Evolutionary conservation across 2,888 invertebrate species (phyloP), one percentile per base, ranked within the genome.

Genomic region (Drosophila neutralis): DNA sequence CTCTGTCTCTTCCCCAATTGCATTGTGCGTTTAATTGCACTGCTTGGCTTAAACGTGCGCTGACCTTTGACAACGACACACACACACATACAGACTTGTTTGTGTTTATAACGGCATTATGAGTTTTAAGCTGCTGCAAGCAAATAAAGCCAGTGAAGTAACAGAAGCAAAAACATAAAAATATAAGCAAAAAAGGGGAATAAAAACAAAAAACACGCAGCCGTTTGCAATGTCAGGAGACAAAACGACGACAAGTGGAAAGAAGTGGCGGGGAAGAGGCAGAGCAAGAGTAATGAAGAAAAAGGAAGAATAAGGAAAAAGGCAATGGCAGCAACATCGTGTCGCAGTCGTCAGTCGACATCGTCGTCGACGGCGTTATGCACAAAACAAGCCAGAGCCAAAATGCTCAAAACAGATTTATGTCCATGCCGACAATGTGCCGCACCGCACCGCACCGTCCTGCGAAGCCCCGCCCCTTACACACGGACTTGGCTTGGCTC

Each of bases 21-120:
- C 83, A 87, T 85, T 85, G 83, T 87, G 87, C 76, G 87, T 86
- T 82, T 87, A 87, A 87, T 87, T 88, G 84, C 87, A 71, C 78
- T 87, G 80, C 84, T 86, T 87, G 89, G 89, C 87, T 87, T 87
- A 84, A 87, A 86, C 87, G 87, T 81, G 87, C 87, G 89, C 87
- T 87, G 87, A 87, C 87, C 87, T 87, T 84, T 88, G 87, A 79
- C 87, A 87, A 81, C 80, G 31, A 76, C 51, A 73, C 63, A 27
- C 27, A 27, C 24, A 24, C 24, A 73, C 21, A 61, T 31, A 62
- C 29, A 75, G 54, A 72, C 61, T 58, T 60, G 81, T 68, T 80
- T 80, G 76, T 77, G 79, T 69, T 87, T 81, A 78, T 88, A 87
- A 87, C 82, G 83, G 89, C 80, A 88, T 87, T 87, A 86, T 87